Conservation (phyloP, 2,797 vertebrate genomes). For the Pseudomugil gertrudae region DNA sequence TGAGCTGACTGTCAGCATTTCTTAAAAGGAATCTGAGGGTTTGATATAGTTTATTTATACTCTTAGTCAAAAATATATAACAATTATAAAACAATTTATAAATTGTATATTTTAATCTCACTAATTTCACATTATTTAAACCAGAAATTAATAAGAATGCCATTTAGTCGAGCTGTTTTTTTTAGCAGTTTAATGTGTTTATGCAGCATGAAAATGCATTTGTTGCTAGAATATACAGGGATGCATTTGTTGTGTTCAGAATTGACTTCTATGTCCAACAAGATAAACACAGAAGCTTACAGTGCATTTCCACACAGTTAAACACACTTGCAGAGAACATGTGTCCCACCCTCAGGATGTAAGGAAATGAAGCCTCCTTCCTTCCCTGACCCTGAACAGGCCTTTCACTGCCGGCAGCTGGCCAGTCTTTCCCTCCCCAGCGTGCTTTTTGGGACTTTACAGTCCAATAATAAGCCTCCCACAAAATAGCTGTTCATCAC, state of each 20-base stretch:
- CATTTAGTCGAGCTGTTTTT: neutral
- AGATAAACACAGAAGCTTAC: conserved; percentile 10
- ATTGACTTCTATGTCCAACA: neutral
- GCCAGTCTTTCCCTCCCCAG: conserved; percentile 38
- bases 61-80: too few species aligned
- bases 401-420: conserved; percentile 47
- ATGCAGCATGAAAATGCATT: neutral
- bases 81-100: too few species aligned
- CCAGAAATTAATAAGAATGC: neutral
- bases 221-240: neutral
- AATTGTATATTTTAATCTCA: too few species aligned
- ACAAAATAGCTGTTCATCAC: conserved; percentile 51
- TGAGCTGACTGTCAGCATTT: conserved; percentile 37
- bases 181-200: neutral
- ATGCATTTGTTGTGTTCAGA: neutral
- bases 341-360: conserved; percentile 77
- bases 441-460: conserved; percentile 52
- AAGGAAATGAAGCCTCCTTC: conserved; percentile 77
- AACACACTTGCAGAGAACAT: conserved; percentile 35
- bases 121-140: neutral
- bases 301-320: conserved; percentile 12
- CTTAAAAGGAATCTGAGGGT: conserved; percentile 49
- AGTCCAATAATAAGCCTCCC: conserved; percentile 55
- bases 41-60: too few species aligned
- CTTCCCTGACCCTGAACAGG: conserved; percentile 66